Conservation (phyloP, 23 tunicate species). For the Ascidia mentula region DNA sequence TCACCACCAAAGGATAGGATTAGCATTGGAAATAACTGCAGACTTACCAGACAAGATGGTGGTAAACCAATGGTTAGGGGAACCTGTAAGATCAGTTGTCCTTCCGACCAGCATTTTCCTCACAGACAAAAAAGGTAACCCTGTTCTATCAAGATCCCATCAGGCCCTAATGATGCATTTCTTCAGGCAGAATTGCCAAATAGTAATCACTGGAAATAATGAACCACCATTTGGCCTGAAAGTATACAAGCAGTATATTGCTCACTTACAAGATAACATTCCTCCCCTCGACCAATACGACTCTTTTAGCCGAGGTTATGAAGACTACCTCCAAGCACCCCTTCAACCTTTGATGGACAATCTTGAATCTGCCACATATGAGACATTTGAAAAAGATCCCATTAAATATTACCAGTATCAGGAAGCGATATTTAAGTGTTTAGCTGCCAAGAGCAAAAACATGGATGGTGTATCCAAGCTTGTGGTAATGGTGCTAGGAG, state of each 20-base stretch:
- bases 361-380: conserved; percentile 96
- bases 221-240: conserved; percentile 22
- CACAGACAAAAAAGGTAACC: conserved; percentile 84
- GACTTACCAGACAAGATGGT: conserved; percentile 52
- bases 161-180: conserved; percentile 64
- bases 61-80: conserved; percentile 87
- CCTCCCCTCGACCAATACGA: conserved; percentile 71
- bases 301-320: conserved; percentile 68
- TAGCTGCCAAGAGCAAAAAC: conserved; percentile 14
- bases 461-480: not conserved
- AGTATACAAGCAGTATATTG: conserved; percentile 71
- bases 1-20: conserved; percentile 57
- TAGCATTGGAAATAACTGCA: conserved; percentile 67
- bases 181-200: conserved; percentile 60
- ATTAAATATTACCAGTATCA: conserved; percentile 75
- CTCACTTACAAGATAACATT: conserved; percentile 43
- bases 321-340: conserved; percentile 92
- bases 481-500: conserved; percentile 91
- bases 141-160: conserved; percentile 83
- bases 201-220: conserved; percentile 46
- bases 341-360: conserved; percentile 97
- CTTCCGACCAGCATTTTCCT: conserved; percentile 58
- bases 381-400: conserved; percentile 97
- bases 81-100: conserved; percentile 71
- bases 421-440: conserved; percentile 62